Conservation (phyloP, 2,797 vertebrate species). For the Cichlasoma orientale region DNA sequence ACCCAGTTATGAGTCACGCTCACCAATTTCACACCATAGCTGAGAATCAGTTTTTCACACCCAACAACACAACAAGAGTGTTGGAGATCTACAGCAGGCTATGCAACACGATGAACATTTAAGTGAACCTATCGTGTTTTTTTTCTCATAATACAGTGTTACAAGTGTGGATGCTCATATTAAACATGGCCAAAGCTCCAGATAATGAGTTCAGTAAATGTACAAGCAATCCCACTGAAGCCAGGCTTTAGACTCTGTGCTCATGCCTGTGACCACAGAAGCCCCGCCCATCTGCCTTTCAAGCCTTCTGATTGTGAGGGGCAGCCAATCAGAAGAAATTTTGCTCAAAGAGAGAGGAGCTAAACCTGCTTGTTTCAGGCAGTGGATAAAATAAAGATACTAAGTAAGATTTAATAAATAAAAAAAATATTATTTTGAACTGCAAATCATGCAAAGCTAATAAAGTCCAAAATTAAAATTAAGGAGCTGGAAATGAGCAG, state of each 20-base stretch:
- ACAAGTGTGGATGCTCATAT: not conserved
- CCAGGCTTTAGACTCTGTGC: too few relatives aligned
- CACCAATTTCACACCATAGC: conserved; percentile 9
- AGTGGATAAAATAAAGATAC: not conserved
- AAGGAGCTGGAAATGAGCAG: not conserved
- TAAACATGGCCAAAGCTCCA: not conserved
- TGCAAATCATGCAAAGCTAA: not conserved
- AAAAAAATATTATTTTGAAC: not conserved
- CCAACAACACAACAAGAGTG: not conserved
- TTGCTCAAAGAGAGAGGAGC: not conserved
- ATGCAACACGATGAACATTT: not conserved
- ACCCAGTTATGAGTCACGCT: not conserved
- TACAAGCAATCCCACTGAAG: not conserved
- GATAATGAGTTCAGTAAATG: too few relatives aligned
- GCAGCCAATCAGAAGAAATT: not conserved
- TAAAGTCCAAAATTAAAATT: not conserved
- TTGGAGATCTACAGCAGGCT: not conserved
- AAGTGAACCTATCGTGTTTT: not conserved
- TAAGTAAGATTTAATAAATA: too few relatives aligned
- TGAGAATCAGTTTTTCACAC: not conserved
- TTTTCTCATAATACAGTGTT: not conserved
- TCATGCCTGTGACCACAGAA: not conserved
- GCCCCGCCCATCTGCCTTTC: not conserved
- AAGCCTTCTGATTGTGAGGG: not conserved
- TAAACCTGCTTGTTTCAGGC: conserved; percentile 1